Evolutionary conservation across 2,113 vertebrate genomes (phyloP).

Genomic region (Coryphaenoides rupestris): DNA sequence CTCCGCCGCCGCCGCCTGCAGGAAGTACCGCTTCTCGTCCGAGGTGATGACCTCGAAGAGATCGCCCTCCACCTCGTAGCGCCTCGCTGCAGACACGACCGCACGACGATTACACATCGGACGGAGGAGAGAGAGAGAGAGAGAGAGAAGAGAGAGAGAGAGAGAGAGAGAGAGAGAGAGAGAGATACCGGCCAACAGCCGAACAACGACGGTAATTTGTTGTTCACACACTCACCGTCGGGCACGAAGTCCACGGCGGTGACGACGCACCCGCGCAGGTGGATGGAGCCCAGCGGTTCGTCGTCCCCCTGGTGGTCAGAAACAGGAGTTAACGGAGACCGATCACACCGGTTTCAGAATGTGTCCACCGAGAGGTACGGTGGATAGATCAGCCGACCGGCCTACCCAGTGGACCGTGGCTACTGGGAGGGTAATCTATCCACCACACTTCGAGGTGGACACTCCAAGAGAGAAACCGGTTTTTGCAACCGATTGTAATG

Average conservation of each 20-base stretch:
- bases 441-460: too few relatives aligned
- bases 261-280: conserved; percentile 87
- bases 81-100: conserved; percentile 76
- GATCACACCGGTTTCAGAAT: too few relatives aligned
- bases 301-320: conserved; percentile 71
- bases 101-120: background rate
- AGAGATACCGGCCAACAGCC: too few relatives aligned
- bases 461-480: too few relatives aligned
- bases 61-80: conserved; percentile 80
- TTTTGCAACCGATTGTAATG: too few relatives aligned
- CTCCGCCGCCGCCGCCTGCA: conserved; percentile 84
- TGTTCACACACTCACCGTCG: conserved; percentile 77
- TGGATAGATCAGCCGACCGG: too few relatives aligned
- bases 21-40: conserved; percentile 85
- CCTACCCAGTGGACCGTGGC: too few relatives aligned
- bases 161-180: background rate
- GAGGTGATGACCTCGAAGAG: conserved; percentile 98
- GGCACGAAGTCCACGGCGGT: conserved; percentile 85
- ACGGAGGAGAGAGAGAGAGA: too few relatives aligned
- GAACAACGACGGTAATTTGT: background rate
- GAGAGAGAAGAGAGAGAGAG: background rate
- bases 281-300: conserved; percentile 85
- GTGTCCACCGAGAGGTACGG: too few relatives aligned
- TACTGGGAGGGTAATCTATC: too few relatives aligned
- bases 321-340: too few relatives aligned